A percentile compares a stretch with the other conserved stretches of the same genome.
Evolutionary conservation across 2,888 invertebrate species (phyloP).

Genomic region (Drosophila limbata): DNA sequence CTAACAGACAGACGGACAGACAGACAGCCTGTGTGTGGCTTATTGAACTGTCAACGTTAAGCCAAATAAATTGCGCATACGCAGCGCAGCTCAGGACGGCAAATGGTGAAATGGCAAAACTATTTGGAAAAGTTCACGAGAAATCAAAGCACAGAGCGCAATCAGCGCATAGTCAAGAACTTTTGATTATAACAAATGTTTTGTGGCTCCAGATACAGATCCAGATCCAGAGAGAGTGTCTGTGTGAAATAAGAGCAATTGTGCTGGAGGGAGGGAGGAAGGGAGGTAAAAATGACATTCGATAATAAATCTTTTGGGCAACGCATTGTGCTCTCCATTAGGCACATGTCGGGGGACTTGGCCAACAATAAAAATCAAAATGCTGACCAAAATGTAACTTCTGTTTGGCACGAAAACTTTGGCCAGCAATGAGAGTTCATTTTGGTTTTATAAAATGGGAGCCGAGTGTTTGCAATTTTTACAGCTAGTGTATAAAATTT

Average conservation of each 20-base stretch:
- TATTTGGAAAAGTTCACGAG: constrained; percentile 66
- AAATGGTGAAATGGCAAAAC: constrained; percentile 59
- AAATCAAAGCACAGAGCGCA: constrained; percentile 66
- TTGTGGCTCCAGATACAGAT: constrained; percentile 29
- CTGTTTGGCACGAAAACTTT: constrained; percentile 67
- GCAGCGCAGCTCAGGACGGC: constrained; percentile 29
- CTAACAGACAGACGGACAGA: neutral
- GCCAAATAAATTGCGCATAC: constrained; percentile 76
- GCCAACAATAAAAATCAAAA: constrained; percentile 63
- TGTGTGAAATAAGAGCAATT: constrained; percentile 21
- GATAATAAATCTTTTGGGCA: constrained; percentile 79
- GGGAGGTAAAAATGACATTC: constrained; percentile 64
- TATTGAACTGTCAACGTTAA: constrained; percentile 81
- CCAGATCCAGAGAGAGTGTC: constrained; percentile 22
- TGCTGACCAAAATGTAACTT: constrained; percentile 64
- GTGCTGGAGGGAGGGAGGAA: neutral
- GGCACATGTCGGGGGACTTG: constrained; percentile 52
- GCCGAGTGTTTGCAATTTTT: too few species aligned
- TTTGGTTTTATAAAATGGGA: neutral
- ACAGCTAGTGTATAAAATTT: constrained; percentile 17
- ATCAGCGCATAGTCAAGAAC: constrained; percentile 68
- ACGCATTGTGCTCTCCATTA: constrained; percentile 65
- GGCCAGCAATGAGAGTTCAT: constrained; percentile 8
- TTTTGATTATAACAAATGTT: constrained; percentile 79
- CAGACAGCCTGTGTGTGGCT: constrained; percentile 42